Percentiles rank a stretch among this genome's conserved stretches.
phyloP scores from a whole-genome alignment of 1,140 invertebrate species.

The Ceratina calcarata region DNA sequence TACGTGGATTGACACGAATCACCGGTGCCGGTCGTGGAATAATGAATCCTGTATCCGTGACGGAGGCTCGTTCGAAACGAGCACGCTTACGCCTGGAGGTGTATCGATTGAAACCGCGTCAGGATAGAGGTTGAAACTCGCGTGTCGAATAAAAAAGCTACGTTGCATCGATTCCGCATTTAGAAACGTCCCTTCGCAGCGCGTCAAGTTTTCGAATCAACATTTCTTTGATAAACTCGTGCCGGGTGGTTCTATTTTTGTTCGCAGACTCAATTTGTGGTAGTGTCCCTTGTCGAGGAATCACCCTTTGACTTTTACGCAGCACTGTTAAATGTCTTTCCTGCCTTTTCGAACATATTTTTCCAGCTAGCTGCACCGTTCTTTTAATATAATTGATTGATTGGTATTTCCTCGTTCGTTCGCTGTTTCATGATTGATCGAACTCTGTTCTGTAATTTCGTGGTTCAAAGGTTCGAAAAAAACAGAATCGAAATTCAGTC shows the following conservation, averaged over 20 bases:
- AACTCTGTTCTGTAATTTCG: too few species aligned
- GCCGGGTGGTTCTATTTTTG: conserved; percentile 7
- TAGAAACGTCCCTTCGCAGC: neutral
- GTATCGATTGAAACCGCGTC: neutral
- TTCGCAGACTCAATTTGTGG: conserved; percentile 12
- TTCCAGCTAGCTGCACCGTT: neutral
- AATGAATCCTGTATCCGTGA: conserved; percentile 27
- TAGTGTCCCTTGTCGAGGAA: neutral
- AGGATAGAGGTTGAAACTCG: too few species aligned
- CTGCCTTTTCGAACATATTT: conserved; percentile 13
- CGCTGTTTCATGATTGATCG: too few species aligned
- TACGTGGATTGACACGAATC: conserved; percentile 42
- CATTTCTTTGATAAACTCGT: neutral
- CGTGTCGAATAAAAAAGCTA: too few species aligned
- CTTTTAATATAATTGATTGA: too few species aligned
- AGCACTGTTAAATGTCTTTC: neutral
- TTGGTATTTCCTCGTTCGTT: neutral
- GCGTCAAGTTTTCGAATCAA: neutral
- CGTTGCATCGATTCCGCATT: too few species aligned
- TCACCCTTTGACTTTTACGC: conserved; percentile 21
- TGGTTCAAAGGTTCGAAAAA: too few species aligned
- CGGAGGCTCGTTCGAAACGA: neutral
- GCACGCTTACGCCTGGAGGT: neutral
- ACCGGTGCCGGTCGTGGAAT: conserved; percentile 3
- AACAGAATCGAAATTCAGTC: too few species aligned